Base-by-base conservation (phyloP, 2,113 vertebrate species). In the Prinia subflava region DNA sequence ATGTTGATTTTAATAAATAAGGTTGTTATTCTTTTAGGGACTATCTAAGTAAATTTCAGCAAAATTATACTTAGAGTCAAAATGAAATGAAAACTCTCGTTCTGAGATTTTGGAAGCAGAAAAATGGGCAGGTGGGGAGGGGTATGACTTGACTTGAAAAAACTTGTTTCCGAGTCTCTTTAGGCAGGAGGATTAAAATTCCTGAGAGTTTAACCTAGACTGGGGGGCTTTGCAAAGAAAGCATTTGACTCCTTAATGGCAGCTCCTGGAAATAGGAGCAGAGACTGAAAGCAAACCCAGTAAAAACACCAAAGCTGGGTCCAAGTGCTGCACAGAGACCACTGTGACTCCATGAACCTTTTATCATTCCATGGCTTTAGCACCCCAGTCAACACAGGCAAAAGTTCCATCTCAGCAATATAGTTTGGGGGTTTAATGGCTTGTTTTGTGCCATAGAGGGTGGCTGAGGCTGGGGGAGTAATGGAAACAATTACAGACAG, bases 101-200 rank as follows among this genome's bases (percentile, higher is more conserved):
- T 78, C 39, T 47, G 64, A 68, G 56, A 25, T 68, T 94, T 82
- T 94, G 60, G 89, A 87, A 92, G 46, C 81, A 84, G 74, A 91
- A 94, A 53, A 89, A 33, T 28, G 76, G 69, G 91, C 73, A 87
- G 62, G 80, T 94, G 81, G 71, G 41, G 59, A 91, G 74, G 25
- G 75, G 41, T 76, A 64, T 87, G 91, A 92, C 65, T 91, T 92
- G 94, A 71, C 83, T 84, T 60, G 65, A 87, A 89, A 87, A 87
- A 92, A 71, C 33, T 83, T 18, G 2, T 83, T 95, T 75, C 63
- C 9, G 11, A 89, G 53, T 89, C 83, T 92, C 83, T 93, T 86
- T 92, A 83, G 90, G 50, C 83, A 90, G 73, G 68, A 59, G 71
- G 96, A 97, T 96, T 95, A 96, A 96, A 94, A 96, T 96, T 96